A percentile compares a stretch with the other conserved stretches of the same genome.
Conservation (phyloP, 2,797 vertebrate species). For the Spinus olivaceus region DNA sequence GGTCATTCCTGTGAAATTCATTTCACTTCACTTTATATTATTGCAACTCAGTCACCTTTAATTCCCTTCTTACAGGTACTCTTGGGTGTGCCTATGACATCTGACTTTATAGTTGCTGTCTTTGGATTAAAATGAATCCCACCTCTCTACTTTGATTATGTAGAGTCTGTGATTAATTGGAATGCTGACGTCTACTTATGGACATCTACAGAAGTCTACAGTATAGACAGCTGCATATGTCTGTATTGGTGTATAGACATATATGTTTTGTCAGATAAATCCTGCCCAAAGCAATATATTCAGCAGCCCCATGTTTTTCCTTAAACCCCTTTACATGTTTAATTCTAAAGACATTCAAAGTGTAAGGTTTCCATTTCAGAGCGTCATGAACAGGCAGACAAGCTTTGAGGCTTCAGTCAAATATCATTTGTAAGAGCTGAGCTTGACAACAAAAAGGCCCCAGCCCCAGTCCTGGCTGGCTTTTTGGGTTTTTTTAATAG, state of each 20-base stretch:
- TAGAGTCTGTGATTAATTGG: neutral
- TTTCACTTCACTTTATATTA: neutral
- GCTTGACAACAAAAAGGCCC: neutral
- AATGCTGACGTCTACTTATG: neutral
- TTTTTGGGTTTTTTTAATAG: neutral
- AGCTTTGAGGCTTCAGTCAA: neutral
- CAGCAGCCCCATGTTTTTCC: neutral
- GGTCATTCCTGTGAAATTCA: neutral
- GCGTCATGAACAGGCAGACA: neutral
- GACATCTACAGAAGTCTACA: neutral
- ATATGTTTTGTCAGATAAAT: neutral
- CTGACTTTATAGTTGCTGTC: neutral
- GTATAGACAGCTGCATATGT: neutral
- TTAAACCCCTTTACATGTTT: neutral
- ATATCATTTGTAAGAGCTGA: constrained; percentile 10
- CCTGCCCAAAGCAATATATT: neutral
- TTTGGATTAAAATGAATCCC: neutral
- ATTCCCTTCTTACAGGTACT: neutral
- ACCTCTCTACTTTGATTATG: neutral
- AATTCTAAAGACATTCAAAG: neutral
- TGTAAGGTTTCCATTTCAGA: neutral
- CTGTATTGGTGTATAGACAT: neutral
- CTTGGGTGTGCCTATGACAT: neutral
- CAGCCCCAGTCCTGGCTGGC: neutral
- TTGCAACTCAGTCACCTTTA: neutral